A percentile compares a stretch with the other conserved stretches of the same genome.
Conservation (phyloP, 1,140 invertebrate species). For the Megalopta genalis region DNA sequence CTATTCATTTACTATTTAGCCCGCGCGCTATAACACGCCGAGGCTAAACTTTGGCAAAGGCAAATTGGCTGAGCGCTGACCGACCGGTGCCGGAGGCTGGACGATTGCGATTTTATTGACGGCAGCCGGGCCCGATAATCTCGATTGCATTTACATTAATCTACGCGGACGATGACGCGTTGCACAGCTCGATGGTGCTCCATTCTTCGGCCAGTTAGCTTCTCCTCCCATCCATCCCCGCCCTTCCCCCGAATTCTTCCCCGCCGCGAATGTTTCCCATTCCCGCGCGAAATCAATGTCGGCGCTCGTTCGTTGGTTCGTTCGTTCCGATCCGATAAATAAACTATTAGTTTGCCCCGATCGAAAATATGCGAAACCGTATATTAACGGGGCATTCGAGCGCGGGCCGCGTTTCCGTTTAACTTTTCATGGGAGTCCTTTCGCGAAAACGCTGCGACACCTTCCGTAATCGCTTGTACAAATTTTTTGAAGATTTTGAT, state of each 20-base stretch:
- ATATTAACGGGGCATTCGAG: no score
- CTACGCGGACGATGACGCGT: background rate
- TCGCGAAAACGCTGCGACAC: no score
- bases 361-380: no score
- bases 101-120: conserved; percentile 43
- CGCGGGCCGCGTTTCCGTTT: no score
- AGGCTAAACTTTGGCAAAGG: conserved; percentile 3
- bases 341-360: no score
- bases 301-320: background rate
- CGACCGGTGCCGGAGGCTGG: background rate
- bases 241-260: background rate
- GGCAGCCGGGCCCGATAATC: conserved; percentile 17
- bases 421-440: no score
- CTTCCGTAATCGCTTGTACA: no score
- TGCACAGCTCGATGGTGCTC: background rate
- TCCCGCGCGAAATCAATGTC: background rate
- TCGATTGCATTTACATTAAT: conserved; percentile 37
- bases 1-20: conserved; percentile 33
- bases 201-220: background rate
- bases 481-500: no score
- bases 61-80: conserved; percentile 1
- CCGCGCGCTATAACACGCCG: background rate
- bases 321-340: no score
- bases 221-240: no score
- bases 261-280: background rate